These are phyloP conservation scores for Stigmatopora argus DNA, from an alignment of 2,113 vertebrate species.

Conservation along the genomic window DNA sequence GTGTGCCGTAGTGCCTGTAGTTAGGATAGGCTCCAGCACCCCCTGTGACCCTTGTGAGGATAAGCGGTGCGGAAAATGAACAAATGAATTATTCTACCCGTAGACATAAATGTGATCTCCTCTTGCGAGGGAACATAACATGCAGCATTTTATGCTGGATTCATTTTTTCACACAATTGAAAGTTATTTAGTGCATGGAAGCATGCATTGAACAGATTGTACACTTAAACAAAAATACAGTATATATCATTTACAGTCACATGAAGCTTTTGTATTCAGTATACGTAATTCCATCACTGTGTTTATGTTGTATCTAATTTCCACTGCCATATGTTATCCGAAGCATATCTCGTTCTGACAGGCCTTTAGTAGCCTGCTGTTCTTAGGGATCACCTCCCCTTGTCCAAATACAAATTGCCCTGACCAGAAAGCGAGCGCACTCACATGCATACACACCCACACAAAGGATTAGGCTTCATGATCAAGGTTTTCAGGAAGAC, in stretches of 20 bases:
- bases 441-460: neutral
- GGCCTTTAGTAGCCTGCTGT: conserved; percentile 57
- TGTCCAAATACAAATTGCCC: conserved; percentile 49
- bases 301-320: conserved; percentile 59
- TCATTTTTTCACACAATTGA: neutral
- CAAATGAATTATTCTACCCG: no score
- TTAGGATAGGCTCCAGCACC: no score
- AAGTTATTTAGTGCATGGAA: conserved; percentile 7
- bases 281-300: conserved; percentile 46
- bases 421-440: conserved; percentile 24
- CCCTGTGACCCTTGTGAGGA: no score
- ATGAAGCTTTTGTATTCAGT: conserved; percentile 14
- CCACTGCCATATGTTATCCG: conserved; percentile 53
- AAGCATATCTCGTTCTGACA: conserved; percentile 42
- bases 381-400: conserved; percentile 45
- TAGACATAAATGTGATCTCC: neutral
- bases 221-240: neutral
- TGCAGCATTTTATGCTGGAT: neutral
- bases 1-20: no score
- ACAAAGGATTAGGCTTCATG: conserved; percentile 23
- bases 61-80: no score
- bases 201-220: neutral
- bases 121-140: neutral
- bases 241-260: neutral
- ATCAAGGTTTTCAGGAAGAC: conserved; percentile 38